These are phyloP conservation scores for Lydus trimaculatus DNA, from an alignment of 2,888 invertebrate genomes.

Conservation along the genomic window DNA sequence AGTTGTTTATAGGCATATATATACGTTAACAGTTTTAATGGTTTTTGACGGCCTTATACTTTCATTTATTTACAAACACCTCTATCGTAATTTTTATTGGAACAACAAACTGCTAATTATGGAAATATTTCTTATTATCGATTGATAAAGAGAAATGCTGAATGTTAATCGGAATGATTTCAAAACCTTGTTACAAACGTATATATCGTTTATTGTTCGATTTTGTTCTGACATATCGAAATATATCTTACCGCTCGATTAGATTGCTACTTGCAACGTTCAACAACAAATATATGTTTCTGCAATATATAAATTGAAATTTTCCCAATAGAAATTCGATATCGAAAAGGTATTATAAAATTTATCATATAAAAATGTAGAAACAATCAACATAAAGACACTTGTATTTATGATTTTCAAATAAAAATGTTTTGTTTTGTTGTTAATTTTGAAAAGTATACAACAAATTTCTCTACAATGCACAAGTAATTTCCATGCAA, in stretches of 20 bases:
- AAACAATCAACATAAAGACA: background rate
- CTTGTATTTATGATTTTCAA: background rate
- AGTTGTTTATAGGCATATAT: background rate
- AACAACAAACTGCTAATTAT: background rate
- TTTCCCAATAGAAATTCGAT: background rate
- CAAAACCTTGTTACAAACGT: background rate
- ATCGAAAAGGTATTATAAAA: background rate
- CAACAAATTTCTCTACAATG: background rate
- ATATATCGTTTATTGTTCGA: background rate
- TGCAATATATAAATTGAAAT: background rate
- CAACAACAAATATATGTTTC: background rate
- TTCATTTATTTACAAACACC: background rate
- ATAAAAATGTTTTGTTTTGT: background rate
- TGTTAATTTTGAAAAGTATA: background rate
- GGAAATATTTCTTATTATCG: no score
- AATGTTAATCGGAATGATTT: background rate
- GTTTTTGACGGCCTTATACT: background rate
- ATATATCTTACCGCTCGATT: background rate
- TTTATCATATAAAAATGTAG: background rate
- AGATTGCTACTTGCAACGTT: background rate
- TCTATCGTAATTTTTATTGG: no score
- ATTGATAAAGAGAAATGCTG: no score
- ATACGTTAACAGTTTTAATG: background rate
- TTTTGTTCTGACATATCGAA: background rate
- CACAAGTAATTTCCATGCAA: constrained; percentile 29